A percentile compares a stretch with the other conserved stretches of the same genome.
Conservation (phyloP, 2,888 invertebrate species). For the Phalangium opilio region DNA sequence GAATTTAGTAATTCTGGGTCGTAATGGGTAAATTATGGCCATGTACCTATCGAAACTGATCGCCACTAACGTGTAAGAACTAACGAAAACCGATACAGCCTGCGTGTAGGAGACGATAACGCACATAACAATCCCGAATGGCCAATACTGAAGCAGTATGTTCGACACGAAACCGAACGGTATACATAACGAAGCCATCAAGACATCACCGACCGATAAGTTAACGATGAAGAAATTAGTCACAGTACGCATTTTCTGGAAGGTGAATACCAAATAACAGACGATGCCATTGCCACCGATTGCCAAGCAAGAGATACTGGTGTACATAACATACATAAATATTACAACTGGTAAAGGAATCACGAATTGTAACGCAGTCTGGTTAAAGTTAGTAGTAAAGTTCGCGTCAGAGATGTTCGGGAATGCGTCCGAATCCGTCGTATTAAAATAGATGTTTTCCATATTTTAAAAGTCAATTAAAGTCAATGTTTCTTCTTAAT, state of each 20-base stretch:
- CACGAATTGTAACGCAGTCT: no score
- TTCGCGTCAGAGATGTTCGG: no score
- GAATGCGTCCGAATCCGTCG: no score
- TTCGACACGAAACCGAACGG: conserved; percentile 75
- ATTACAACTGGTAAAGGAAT: no score
- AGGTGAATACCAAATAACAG: conserved; percentile 67
- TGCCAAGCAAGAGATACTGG: conserved; percentile 32
- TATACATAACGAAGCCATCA: conserved; percentile 79
- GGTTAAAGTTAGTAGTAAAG: no score
- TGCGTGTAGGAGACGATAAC: conserved; percentile 67
- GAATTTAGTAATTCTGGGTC: conserved; percentile 59
- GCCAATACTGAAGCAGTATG: conserved; percentile 65
- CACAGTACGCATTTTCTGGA: conserved; percentile 74
- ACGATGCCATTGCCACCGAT: conserved; percentile 42
- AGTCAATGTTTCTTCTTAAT: no score
- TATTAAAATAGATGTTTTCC: no score
- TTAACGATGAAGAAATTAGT: conserved; percentile 79
- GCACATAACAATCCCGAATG: conserved; percentile 67
- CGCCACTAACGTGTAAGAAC: conserved; percentile 76
- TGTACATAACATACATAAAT: conserved; percentile 33
- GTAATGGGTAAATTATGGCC: conserved; percentile 74
- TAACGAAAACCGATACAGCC: conserved; percentile 28
- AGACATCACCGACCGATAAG: conserved; percentile 70
- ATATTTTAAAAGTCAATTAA: no score
- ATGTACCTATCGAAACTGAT: conserved; percentile 80